A percentile compares a stretch with the other conserved stretches of the same genome.
Evolutionary conservation across 2,797 vertebrate genomes (phyloP).

Genomic region (Hypotaenidia philippensis): DNA sequence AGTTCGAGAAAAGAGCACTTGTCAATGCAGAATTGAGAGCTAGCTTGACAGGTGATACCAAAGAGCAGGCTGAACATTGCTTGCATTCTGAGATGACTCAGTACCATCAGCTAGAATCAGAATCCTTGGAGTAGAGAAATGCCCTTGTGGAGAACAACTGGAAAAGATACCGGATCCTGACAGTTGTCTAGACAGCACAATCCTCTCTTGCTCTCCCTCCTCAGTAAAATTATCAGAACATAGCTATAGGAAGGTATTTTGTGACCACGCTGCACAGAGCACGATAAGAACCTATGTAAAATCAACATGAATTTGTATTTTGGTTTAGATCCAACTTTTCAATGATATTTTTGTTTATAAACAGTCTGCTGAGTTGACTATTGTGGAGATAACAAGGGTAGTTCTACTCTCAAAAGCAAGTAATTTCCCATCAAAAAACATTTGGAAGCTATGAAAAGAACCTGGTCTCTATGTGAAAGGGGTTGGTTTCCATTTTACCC

Average conservation of each 20-base stretch:
- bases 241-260: neutral
- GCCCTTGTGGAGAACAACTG: rapidly evolving
- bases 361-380: neutral
- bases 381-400: neutral
- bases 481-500: neutral
- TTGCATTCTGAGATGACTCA: neutral
- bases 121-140: neutral
- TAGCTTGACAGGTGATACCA: neutral
- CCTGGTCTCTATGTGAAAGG: neutral
- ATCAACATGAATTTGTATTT: neutral
- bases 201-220: neutral
- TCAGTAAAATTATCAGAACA: neutral
- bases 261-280: neutral
- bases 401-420: neutral
- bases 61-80: neutral
- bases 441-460: neutral
- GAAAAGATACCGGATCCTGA: neutral
- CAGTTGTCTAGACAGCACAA: neutral
- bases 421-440: neutral
- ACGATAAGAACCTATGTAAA: neutral
- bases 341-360: neutral
- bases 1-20: neutral
- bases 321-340: neutral
- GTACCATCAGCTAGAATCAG: neutral
- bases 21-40: neutral